phyloP scores from a whole-genome alignment of 2,113 vertebrate genomes.

The Origma solitaria region DNA sequence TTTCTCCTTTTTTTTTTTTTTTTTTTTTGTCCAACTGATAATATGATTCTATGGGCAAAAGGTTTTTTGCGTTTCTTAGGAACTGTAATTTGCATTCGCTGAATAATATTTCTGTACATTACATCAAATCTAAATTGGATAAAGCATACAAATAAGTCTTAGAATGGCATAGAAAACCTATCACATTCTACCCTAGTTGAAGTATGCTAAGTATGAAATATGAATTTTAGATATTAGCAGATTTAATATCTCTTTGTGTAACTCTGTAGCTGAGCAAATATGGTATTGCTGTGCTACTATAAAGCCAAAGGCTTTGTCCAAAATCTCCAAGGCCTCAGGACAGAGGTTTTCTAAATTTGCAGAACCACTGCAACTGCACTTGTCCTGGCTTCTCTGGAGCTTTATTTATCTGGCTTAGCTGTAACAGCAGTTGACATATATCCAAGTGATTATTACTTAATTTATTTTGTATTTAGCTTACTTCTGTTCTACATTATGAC shows the following conservation, averaged over 20 bases:
- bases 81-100: background rate
- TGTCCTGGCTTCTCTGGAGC: background rate
- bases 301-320: background rate
- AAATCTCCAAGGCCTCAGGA: background rate
- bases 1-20: background rate
- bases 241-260: background rate
- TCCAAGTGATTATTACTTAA: background rate
- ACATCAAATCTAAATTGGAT: background rate
- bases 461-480: background rate
- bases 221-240: background rate
- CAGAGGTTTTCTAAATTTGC: background rate
- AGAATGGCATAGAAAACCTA: background rate
- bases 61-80: background rate
- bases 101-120: background rate
- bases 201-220: background rate
- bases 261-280: background rate
- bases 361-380: background rate
- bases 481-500: background rate
- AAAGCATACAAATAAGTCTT: background rate
- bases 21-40: background rate
- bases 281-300: accelerated
- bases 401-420: background rate
- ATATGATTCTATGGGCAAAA: background rate
- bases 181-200: background rate
- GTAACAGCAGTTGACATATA: background rate